Conservation (phyloP, 2,797 vertebrate species). For the Characodon lateralis region DNA sequence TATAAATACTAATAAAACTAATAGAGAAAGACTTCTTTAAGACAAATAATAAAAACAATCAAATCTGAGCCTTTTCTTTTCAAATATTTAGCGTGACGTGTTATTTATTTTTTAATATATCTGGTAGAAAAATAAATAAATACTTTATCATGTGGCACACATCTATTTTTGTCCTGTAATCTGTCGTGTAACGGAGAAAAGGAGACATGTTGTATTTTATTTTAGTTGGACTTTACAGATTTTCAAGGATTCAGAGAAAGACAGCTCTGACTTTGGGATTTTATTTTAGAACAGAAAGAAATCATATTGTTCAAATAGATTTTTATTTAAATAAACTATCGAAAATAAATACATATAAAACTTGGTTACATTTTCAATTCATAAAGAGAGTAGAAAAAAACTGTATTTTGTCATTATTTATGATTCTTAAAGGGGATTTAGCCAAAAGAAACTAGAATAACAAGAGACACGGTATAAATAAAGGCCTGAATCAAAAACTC, state of each 20-base stretch:
- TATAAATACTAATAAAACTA: not conserved
- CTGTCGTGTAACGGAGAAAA: not conserved
- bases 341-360: not conserved
- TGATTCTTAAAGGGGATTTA: no score
- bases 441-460: no score
- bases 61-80: not conserved
- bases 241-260: not conserved
- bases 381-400: not conserved
- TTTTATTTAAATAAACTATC: not conserved
- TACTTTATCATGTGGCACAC: not conserved
- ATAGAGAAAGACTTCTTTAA: not conserved
- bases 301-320: not conserved
- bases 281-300: not conserved
- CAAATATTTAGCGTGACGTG: not conserved
- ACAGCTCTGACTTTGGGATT: not conserved
- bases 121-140: not conserved
- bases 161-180: not conserved
- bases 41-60: not conserved
- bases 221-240: not conserved
- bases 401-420: not conserved
- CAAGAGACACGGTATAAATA: no score
- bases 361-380: not conserved
- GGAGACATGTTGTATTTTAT: not conserved
- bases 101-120: not conserved
- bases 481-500: no score